Evolutionary conservation across 2,888 invertebrate species (phyloP).

Genomic region (Ceraclea dissimilis): DNA sequence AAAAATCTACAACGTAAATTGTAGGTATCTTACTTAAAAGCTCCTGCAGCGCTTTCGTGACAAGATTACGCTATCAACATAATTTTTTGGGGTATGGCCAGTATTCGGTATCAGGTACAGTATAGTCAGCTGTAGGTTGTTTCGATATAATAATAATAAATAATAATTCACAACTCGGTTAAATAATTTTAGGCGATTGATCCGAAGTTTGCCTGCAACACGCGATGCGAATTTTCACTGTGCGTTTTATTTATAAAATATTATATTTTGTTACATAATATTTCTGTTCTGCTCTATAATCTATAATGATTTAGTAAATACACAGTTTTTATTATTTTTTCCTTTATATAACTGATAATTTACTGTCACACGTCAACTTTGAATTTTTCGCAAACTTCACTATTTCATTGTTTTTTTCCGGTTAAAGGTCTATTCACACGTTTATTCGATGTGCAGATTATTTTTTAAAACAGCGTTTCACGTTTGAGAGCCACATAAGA

Average conservation of each 20-base stretch:
- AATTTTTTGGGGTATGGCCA: too few relatives aligned
- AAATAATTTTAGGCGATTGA: constrained; percentile 11
- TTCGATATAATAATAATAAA: too few relatives aligned
- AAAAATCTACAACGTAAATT: too few relatives aligned
- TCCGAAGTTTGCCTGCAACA: constrained; percentile 11
- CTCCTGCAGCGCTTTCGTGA: too few relatives aligned
- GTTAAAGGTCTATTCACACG: background rate
- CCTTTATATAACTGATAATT: constrained; percentile 7
- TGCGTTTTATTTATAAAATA: constrained; percentile 10
- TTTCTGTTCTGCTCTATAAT: background rate
- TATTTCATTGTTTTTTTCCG: background rate
- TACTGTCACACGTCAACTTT: constrained; percentile 8
- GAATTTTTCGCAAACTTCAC: background rate
- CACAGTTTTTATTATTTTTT: background rate
- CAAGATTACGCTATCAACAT: too few relatives aligned
- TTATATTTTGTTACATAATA: background rate
- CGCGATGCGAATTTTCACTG: constrained; percentile 6
- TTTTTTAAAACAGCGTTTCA: too few relatives aligned
- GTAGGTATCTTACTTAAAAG: too few relatives aligned
- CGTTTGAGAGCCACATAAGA: too few relatives aligned
- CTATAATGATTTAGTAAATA: background rate
- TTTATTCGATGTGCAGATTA: too few relatives aligned
- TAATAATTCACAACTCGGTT: constrained; percentile 1
- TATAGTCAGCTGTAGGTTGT: too few relatives aligned
- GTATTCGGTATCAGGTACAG: too few relatives aligned